These are phyloP conservation scores for Coleophora deauratella DNA, from an alignment of 2,888 invertebrate genomes.

Conservation along the genomic window DNA sequence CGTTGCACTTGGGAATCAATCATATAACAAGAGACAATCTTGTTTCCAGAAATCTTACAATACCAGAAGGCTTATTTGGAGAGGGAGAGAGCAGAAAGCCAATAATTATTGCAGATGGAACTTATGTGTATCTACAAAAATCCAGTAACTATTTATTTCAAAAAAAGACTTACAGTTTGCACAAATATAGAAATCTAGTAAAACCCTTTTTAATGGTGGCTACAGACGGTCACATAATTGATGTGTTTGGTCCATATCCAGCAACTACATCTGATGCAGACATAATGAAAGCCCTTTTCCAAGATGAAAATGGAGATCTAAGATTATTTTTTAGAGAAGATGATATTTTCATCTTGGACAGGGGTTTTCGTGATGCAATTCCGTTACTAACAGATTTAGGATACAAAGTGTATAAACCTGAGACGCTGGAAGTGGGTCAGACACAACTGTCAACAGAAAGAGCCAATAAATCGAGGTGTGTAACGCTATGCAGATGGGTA, in stretches of 20 bases:
- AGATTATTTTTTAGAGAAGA: neutral
- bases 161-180: slow-evolving; percentile 10
- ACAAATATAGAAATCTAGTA: slow-evolving; percentile 13
- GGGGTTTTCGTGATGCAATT: slow-evolving; percentile 3
- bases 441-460: slow-evolving; percentile 7
- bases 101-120: slow-evolving; percentile 7
- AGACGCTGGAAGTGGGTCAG: neutral
- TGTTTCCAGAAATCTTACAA: neutral
- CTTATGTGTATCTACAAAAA: slow-evolving; percentile 6
- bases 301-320: neutral
- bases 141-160: slow-evolving; percentile 8
- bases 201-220: slow-evolving; percentile 14
- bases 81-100: neutral
- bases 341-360: slow-evolving; percentile 6
- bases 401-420: slow-evolving; percentile 1
- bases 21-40: neutral
- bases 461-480: slow-evolving; percentile 11
- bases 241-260: slow-evolving; percentile 9
- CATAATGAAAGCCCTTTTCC: slow-evolving; percentile 4
- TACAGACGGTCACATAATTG: slow-evolving; percentile 11
- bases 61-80: neutral
- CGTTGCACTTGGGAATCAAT: neutral
- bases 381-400: neutral
- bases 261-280: slow-evolving; percentile 10
- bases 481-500: slow-evolving; percentile 14